Percentiles rank a stretch among this genome's conserved stretches.
Evolutionary conservation across 2,797 vertebrate genomes (phyloP).

Genomic region (Labroides dimidiatus): DNA sequence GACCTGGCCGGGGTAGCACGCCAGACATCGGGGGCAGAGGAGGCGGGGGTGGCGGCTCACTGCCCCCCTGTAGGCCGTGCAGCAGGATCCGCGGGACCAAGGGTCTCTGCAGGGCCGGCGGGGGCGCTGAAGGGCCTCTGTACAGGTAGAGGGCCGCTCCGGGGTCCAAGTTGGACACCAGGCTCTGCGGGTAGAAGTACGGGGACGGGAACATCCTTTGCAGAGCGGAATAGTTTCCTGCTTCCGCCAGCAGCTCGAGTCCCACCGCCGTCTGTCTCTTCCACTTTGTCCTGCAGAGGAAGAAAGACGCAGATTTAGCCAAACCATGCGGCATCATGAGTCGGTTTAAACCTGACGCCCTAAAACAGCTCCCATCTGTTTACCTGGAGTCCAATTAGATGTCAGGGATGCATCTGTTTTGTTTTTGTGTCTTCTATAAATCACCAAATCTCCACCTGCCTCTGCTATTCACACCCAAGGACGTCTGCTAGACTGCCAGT

Average conservation of each 20-base stretch:
- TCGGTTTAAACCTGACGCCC: conserved; percentile 24
- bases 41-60: conserved; percentile 86
- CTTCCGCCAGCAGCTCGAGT: conserved; percentile 95
- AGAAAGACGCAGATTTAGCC: conserved; percentile 17
- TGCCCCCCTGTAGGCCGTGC: conserved; percentile 92
- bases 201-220: conserved; percentile 99
- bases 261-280: conserved; percentile 98
- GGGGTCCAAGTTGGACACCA: conserved; percentile 96
- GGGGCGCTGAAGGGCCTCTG: conserved; percentile 93
- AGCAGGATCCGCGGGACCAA: conserved; percentile 96
- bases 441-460: conserved; percentile 54
- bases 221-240: conserved; percentile 96
- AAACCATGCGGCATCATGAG: neutral
- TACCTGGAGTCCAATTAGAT: conserved; percentile 54
- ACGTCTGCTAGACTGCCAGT: conserved; percentile 59
- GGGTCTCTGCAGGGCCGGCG: conserved; percentile 92
- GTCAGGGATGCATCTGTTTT: conserved; percentile 31
- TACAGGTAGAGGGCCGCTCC: conserved; percentile 94
- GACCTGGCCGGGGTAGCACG: conserved; percentile 90
- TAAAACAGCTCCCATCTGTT: conserved; percentile 43
- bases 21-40: conserved; percentile 91
- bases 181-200: conserved; percentile 97
- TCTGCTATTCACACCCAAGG: conserved; percentile 69
- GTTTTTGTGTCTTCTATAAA: conserved; percentile 21
- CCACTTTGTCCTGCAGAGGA: conserved; percentile 93